Base-by-base conservation (phyloP, 2,113 vertebrate genomes). In the Spizaetus ornatus region DNA sequence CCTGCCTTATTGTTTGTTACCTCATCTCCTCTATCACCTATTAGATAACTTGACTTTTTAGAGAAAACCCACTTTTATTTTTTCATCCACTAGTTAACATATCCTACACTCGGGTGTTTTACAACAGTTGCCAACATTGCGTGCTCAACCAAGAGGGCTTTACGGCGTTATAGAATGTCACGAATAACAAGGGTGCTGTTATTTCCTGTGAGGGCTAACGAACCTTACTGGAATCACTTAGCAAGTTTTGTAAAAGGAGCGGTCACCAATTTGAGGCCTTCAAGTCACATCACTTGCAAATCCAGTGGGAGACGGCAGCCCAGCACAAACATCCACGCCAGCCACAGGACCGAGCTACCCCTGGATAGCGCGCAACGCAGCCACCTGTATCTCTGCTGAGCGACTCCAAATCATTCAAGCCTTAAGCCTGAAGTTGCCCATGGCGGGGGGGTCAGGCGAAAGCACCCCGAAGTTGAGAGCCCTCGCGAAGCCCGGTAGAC, bases 221-320 rank as follows among this genome's bases (percentile, higher is more conserved):
- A 86, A 58, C 5, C 63, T n/a, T 12, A 61, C 10, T 4, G 22
- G 19, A 71, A 76, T 40, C 53, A 22, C 4, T 26, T 14, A 7
- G 21, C 14, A 58, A 66, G 26, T 76, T 86, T 5, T 36, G 8
- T 15, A 56, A 88, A 63, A 13, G 9, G 6, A 76, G 31, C 0
- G 1, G 52, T 20, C 43, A 40, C 20, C 34, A 31, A 19, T n/a
- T 14, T 13, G 7, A 72, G 17, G 12, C 12, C 32, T 90, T 61
- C 38, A 40, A 13, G 5, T 56, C 27, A 23, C 36, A 53, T 4
- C 23, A 9, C 25, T 42, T 26, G 73, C 40, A 85, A 86, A 72
- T 0, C 0, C 0, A 73, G 29, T 1, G 20, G 31, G 23, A 82
- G 53, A 38, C 0, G 53, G 34, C 43, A 76, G 52, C 3, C 32